phyloP scores from a whole-genome alignment of 2,113 vertebrate species.

The Tricholaema leucomelas region DNA sequence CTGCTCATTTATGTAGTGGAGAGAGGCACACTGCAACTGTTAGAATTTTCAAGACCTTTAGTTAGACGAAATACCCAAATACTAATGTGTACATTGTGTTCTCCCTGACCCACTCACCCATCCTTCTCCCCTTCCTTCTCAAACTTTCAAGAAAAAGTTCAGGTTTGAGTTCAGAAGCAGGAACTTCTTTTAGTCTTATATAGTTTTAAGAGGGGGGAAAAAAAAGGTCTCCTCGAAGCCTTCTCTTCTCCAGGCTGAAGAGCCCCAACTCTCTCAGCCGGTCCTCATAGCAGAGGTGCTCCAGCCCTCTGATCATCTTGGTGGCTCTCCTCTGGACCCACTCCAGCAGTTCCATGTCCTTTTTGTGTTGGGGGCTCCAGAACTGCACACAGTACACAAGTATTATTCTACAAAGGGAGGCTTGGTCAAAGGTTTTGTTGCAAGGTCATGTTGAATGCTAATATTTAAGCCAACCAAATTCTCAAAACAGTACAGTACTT shows the following conservation, averaged over 20 bases:
- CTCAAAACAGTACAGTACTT: not conserved
- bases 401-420: not conserved
- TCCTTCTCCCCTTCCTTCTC: not conserved
- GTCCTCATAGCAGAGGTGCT: too few species aligned
- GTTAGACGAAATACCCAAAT: not conserved
- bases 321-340: too few species aligned
- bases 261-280: too few species aligned
- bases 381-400: too few species aligned
- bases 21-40: not conserved
- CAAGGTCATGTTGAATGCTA: not conserved
- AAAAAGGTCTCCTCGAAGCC: too few species aligned
- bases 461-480: not conserved
- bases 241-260: too few species aligned
- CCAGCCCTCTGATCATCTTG: too few species aligned
- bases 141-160: not conserved
- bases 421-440: not conserved
- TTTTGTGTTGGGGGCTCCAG: too few species aligned
- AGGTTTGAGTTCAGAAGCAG: not conserved
- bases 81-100: not conserved
- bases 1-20: not conserved
- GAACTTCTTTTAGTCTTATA: not conserved
- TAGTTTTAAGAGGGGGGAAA: not conserved
- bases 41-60: not conserved
- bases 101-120: not conserved
- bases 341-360: too few species aligned